Evolutionary conservation across 1,140 invertebrate species (phyloP).

Genomic region (Neotoxoptera formosana): DNA sequence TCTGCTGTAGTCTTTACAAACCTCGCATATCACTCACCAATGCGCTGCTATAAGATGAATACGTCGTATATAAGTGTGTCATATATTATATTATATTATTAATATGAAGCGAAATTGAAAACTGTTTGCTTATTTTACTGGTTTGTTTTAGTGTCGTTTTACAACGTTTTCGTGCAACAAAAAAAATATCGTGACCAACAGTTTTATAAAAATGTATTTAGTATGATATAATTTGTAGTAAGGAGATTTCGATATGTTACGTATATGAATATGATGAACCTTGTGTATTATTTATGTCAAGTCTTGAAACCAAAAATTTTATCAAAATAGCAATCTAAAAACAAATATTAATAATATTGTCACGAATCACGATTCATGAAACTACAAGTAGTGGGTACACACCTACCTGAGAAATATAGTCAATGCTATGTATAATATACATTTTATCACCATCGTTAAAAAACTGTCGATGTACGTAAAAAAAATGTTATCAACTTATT

Average conservation of each 20-base stretch:
- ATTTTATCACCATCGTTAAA: background rate
- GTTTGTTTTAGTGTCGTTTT: background rate
- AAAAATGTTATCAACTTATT: background rate
- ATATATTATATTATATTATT: background rate
- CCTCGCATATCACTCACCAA: background rate
- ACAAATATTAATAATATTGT: background rate
- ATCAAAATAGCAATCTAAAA: slow-evolving; percentile 1
- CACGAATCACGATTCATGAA: background rate
- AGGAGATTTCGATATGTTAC: background rate
- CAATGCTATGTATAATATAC: background rate
- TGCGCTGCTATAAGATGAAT: background rate
- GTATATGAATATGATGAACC: background rate
- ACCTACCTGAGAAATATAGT: background rate
- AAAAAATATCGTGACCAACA: background rate
- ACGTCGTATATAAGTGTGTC: background rate
- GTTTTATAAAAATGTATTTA: background rate
- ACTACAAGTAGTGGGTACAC: background rate
- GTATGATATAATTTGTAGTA: background rate
- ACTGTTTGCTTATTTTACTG: background rate
- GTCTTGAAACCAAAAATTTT: background rate
- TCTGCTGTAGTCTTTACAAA: background rate
- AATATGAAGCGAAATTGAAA: background rate
- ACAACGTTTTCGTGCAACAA: background rate
- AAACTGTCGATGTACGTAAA: background rate
- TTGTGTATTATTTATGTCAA: background rate